Conservation (phyloP, 2,113 vertebrate species). For the Dasyurus viverrinus region DNA sequence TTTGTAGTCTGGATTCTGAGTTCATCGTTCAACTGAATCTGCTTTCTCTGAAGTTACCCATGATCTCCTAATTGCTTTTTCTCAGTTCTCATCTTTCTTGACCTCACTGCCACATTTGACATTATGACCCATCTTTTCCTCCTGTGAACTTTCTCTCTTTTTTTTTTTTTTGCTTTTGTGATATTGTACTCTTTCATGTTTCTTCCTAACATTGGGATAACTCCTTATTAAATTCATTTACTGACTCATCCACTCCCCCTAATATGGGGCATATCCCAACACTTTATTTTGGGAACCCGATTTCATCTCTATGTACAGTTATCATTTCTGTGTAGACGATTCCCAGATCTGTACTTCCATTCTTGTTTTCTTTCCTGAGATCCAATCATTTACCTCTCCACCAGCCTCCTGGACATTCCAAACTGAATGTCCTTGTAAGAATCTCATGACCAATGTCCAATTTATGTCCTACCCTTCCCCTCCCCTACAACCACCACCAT, state of each 20-base stretch:
- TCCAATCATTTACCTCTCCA: not conserved
- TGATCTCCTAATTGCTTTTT: not conserved
- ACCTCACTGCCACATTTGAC: not conserved
- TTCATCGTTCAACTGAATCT: not conserved
- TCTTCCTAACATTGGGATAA: not conserved
- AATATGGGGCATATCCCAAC: not conserved
- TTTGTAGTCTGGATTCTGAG: not conserved
- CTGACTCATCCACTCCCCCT: not conserved
- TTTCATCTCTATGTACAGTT: not conserved
- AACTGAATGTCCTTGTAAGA: too few species aligned
- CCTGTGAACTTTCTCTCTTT: not conserved
- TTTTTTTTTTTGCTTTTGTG: not conserved
- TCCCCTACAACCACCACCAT: too few species aligned
- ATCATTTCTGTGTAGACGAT: not conserved
- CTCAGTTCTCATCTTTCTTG: not conserved
- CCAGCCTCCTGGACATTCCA: too few species aligned
- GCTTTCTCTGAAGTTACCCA: not conserved
- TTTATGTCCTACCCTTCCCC: not conserved
- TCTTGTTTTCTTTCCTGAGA: not conserved
- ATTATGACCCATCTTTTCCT: not conserved
- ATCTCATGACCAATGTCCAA: not conserved
- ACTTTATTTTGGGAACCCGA: not conserved
- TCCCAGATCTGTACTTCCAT: not conserved
- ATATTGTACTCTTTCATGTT: not conserved
- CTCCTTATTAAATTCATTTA: not conserved